A percentile compares a stretch with the other conserved stretches of the same genome.
Evolutionary conservation across 23 tunicate genomes (phyloP).

Genomic region (Styela clava): DNA sequence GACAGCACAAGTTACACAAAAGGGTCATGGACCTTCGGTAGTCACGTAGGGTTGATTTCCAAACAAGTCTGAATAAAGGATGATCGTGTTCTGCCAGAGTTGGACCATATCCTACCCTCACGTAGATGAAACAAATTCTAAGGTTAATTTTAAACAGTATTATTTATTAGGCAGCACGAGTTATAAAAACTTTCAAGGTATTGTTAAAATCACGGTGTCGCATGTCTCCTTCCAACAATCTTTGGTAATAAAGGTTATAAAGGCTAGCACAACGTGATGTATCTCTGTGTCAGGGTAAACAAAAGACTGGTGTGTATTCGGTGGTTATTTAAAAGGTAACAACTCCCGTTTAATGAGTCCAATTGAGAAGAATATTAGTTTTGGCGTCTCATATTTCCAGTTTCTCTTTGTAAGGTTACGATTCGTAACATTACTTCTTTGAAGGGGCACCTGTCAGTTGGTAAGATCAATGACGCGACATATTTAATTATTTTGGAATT

Average conservation of each 20-base stretch:
- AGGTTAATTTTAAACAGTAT: neutral
- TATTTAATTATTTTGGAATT: no score
- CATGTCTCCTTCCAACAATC: neutral
- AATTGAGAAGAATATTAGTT: neutral
- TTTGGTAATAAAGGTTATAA: neutral
- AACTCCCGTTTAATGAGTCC: conserved; percentile 22
- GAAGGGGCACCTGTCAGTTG: neutral
- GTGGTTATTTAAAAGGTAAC: conserved; percentile 29
- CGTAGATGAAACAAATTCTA: no score
- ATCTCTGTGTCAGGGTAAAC: conserved; percentile 15
- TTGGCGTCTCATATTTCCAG: neutral
- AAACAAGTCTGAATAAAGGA: no score
- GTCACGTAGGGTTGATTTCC: no score
- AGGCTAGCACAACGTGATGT: conserved; percentile 4
- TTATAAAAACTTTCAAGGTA: neutral
- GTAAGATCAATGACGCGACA: neutral
- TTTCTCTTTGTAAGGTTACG: neutral
- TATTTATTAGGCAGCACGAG: neutral
- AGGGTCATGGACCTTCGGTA: conserved; percentile 27
- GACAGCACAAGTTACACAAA: conserved; percentile 11
- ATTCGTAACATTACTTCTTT: neutral
- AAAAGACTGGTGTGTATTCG: neutral
- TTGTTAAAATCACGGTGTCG: neutral
- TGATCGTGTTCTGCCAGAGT: no score
- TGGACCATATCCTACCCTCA: no score